Base-by-base conservation (phyloP, 2,113 vertebrate genomes). In the Zapus hudsonius region DNA sequence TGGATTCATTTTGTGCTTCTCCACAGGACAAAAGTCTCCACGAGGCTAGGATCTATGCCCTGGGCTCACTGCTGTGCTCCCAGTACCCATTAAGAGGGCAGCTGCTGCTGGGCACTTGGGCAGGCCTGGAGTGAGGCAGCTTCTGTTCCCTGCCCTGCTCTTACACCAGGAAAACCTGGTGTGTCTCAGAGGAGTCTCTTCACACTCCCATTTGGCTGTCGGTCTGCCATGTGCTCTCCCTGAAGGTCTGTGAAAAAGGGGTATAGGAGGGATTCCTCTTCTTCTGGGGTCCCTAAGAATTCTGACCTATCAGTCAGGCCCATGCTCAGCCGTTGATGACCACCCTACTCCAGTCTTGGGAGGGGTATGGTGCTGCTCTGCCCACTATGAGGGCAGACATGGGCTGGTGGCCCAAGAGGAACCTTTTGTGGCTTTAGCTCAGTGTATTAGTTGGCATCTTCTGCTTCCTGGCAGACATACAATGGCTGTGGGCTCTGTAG, bases 111-210 rank as follows among this genome's bases (percentile, higher is more conserved):
- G 81, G 42, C 81, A 36, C 29, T 11, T 4, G 22, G 44, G 64
- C 23, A 1, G 25, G 16, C 47, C 33, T 27, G 25, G n/a, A 36
- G 44, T 8, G 63, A 10, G 63, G 29, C 44, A 12, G 44, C 23
- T 55, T n/a, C 55, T n/a, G 52, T 19, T 23, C 17, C 23, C 38
- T 11, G 27, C 38, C n/a, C 84, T 31, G 40, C 12, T 59, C 59
- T 78, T 7, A 4, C 23, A 42, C 1, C 0, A 33, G 55, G 22
- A 66, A 27, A 42, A 7, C 40, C 61, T 36, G 67, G 0, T 0
- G 59, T 33, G 2, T 38, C 55, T 38, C 61, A 17, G 67, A 25
- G 52, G 44, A n/a, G 20, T 22, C 15, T 33, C 64, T 66, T 16
- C 31, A 23, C 10, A 17, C 3, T 3, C 64, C 38, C 67, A 38